Conservation (phyloP, 2,797 vertebrate species). For the Malacoraja senta region DNA sequence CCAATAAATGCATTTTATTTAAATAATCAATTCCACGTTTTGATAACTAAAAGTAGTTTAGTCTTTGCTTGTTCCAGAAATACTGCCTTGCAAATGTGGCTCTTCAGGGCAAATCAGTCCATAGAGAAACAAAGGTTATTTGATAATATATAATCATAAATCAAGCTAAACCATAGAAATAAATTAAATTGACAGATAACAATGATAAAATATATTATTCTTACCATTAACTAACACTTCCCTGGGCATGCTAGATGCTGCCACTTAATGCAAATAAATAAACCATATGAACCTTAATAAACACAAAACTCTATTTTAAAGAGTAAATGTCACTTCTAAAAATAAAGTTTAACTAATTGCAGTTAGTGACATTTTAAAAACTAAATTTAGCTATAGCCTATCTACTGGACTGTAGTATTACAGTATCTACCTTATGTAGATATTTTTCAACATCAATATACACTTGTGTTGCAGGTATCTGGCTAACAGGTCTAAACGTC, state of each 20-base stretch:
- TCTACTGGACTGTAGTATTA: constrained; percentile 14
- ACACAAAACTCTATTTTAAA: background rate
- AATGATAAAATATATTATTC: background rate
- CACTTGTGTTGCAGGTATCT: constrained; percentile 90
- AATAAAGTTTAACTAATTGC: background rate
- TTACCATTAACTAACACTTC: background rate
- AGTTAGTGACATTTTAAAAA: background rate
- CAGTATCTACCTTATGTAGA: constrained; percentile 7
- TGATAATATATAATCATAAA: background rate
- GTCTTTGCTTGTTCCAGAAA: background rate
- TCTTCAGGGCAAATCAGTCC: background rate
- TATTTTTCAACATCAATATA: constrained; percentile 31
- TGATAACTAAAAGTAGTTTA: background rate
- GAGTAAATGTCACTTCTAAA: background rate
- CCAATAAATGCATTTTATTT: background rate
- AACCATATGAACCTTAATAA: background rate
- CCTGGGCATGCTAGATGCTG: background rate
- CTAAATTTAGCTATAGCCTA: background rate
- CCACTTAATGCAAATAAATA: no score
- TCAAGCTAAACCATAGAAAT: background rate
- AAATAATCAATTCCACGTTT: background rate
- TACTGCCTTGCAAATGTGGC: background rate
- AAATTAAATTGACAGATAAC: background rate
- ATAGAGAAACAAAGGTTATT: background rate
- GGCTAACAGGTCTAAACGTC: constrained; percentile 98